These are phyloP conservation scores for Melipona quadrifasciata DNA, from an alignment of 1,140 invertebrate genomes.

Conservation along the genomic window DNA sequence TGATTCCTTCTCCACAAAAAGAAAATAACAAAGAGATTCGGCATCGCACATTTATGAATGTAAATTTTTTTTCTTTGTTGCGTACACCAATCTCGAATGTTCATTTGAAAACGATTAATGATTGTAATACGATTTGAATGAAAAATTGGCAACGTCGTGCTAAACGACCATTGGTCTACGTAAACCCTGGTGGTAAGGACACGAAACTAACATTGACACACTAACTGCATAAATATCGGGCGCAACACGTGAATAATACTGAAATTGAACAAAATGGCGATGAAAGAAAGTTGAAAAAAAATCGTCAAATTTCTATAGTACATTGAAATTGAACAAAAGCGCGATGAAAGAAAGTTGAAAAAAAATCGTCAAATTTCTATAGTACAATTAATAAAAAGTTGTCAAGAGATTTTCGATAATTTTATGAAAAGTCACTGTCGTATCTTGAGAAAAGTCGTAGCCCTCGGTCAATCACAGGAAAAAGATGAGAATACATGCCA, in stretches of 20 bases:
- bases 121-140: slow-evolving; percentile 33
- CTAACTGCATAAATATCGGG: slow-evolving; percentile 61
- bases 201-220: slow-evolving; percentile 48
- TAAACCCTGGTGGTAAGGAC: slow-evolving; percentile 32
- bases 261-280: slow-evolving; percentile 32
- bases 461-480: slow-evolving; percentile 23
- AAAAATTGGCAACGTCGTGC: slow-evolving; percentile 42
- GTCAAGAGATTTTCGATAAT: not conserved
- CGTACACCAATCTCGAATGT: not conserved
- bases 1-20: not conserved
- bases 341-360: slow-evolving; percentile 5
- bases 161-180: slow-evolving; percentile 37
- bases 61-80: not conserved
- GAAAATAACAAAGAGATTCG: not conserved
- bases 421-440: not conserved
- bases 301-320: not conserved
- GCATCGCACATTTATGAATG: too few relatives aligned
- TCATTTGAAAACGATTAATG: not conserved
- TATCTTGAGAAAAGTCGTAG: slow-evolving; percentile 16
- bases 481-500: slow-evolving; percentile 48
- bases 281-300: slow-evolving; percentile 10
- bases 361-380: not conserved
- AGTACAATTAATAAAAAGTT: not conserved
- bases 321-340: slow-evolving; percentile 23
- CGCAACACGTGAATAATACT: slow-evolving; percentile 62